Evolutionary conservation across 2,113 vertebrate genomes (phyloP).

Genomic region (Rhipidura dahli): DNA sequence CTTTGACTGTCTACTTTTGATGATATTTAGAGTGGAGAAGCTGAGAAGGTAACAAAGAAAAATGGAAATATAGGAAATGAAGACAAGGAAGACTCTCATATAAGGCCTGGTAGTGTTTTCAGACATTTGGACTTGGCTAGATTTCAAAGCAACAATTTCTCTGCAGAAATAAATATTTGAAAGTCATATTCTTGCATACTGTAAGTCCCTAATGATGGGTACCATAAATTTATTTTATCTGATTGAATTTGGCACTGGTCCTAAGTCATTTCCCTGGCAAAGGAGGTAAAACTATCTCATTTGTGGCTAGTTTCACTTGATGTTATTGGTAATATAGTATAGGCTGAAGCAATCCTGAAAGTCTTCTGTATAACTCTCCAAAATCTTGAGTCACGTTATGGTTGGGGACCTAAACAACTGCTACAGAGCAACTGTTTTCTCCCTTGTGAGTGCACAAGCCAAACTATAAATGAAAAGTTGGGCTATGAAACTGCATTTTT

Average conservation of each 20-base stretch:
- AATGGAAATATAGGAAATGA: neutral
- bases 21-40: neutral
- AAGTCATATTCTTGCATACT: neutral
- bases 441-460: neutral
- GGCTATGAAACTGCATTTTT: neutral
- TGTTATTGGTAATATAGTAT: neutral
- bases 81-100: neutral
- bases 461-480: neutral
- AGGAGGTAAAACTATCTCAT: neutral
- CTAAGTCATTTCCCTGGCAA: neutral
- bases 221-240: neutral
- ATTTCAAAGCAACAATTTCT: neutral
- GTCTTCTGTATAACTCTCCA: neutral
- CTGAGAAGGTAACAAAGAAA: neutral
- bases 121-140: neutral
- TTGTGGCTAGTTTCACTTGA: neutral
- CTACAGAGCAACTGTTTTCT: neutral
- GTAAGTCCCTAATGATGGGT: neutral
- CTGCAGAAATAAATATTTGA: neutral
- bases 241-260: neutral
- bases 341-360: neutral
- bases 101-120: neutral
- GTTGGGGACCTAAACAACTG: neutral
- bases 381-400: neutral
- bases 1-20: neutral